Conservation (phyloP, 2,888 invertebrate species). For the Napeogenes sylphis region DNA sequence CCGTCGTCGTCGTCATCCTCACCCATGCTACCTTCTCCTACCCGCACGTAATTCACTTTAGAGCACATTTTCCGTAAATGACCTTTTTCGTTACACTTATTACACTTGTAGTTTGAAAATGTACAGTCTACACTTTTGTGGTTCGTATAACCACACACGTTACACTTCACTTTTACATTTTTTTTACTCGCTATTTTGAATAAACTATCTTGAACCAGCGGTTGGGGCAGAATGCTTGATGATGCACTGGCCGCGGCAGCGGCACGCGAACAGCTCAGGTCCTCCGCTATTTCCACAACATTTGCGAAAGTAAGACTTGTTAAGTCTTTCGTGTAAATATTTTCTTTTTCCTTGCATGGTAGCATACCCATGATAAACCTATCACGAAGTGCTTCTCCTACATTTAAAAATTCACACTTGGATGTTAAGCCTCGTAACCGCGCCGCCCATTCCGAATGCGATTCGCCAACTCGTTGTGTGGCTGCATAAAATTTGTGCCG, state of each 20-base stretch:
- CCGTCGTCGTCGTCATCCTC: constrained; percentile 2
- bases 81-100: constrained; percentile 26
- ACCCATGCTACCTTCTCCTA: neutral
- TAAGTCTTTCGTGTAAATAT: constrained; percentile 32
- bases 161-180: constrained; percentile 16
- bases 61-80: constrained; percentile 26
- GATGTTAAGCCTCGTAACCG: too few species aligned
- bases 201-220: neutral
- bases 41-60: neutral
- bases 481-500: too few species aligned
- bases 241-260: constrained; percentile 17
- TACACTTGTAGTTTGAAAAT: constrained; percentile 24
- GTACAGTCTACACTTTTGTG: constrained; percentile 21
- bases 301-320: constrained; percentile 30
- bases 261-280: constrained; percentile 31
- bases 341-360: constrained; percentile 32
- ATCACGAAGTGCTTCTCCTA: constrained; percentile 34
- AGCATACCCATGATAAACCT: constrained; percentile 34
- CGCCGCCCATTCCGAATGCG: too few species aligned
- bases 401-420: too few species aligned
- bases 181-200: constrained; percentile 15
- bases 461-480: too few species aligned
- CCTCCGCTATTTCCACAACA: constrained; percentile 35
- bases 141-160: constrained; percentile 22
- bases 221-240: neutral